Evolutionary conservation across 1,140 invertebrate genomes (phyloP), one percentile per base, ranked within the genome.

Genomic region (Oryzaephilus surinamensis): DNA sequence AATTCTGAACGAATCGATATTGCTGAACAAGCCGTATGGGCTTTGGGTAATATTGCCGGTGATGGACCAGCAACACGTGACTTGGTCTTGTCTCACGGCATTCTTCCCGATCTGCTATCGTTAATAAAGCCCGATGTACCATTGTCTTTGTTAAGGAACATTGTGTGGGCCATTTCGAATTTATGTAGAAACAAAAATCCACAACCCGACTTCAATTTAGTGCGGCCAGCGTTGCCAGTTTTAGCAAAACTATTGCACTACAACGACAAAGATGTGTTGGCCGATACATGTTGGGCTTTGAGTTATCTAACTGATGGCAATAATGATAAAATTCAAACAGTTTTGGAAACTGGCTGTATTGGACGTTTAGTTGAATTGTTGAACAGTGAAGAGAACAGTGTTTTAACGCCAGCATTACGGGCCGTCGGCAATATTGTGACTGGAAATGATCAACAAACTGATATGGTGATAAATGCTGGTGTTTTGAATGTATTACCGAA

Each of bases 11-110:
- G 84, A 31, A 56, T 71, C 35, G 80, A 89, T 63, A 84, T 98
- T 3, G 84, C 84, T 14, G 95, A 98, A 61, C 96, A 99, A 66
- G 83, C 91, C 27, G 91, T 97, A 0, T 99, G 95, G 95, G 94
- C 94, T 4, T 65, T 99, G 14, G 94, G 94, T 48, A 98, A 98
- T 64, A 95, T 98, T 56, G 94, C 94, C 45, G 94, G 92, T 51
- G 83, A 93, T 64, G 86, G 89, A 2, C 69, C 86, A 0, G 51
- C 57, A 13, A 70, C 80, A 3, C 67, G 89, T 23, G 87, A 94
- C 65, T 65, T 79, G 28, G 85, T 93, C 31, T 69, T 90, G 6
- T 50, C 57, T 1, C 54, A 70, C 28, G 74, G 74, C 14, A 72
- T 77, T 21, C 64, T 90, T 45, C 65, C 73, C 14, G 71, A 74